phyloP scores from a whole-genome alignment of 2,888 invertebrate species.

The Thalpophila matura region DNA sequence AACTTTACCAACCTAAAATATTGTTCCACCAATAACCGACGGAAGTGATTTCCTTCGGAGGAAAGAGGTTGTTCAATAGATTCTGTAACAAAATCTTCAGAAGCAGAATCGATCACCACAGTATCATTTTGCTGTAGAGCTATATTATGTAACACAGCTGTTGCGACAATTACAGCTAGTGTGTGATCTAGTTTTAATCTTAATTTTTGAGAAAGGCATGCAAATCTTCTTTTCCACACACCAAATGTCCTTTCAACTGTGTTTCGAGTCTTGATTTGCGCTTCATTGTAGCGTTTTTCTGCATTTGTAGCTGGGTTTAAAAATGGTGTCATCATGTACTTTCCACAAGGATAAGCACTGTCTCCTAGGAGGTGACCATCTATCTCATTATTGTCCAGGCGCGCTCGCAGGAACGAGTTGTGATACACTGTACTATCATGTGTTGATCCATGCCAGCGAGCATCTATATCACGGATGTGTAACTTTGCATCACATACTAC shows the following conservation, averaged over 20 bases:
- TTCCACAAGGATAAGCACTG: constrained; percentile 26
- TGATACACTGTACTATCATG: constrained; percentile 26
- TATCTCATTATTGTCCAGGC: constrained; percentile 34
- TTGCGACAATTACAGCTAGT: too few species aligned
- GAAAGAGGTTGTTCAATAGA: background rate
- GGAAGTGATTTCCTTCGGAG: background rate
- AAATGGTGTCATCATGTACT: constrained; percentile 27
- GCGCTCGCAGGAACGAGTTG: constrained; percentile 17
- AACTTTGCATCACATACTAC: constrained; percentile 51
- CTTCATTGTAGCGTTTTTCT: constrained; percentile 43
- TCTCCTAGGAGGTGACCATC: constrained; percentile 31
- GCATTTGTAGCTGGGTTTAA: constrained; percentile 35
- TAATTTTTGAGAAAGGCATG: constrained; percentile 16
- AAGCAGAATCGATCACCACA: constrained; percentile 1
- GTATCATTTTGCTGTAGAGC: constrained; percentile 23
- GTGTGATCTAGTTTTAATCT: constrained; percentile 9
- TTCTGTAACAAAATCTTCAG: background rate
- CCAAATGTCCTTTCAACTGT: constrained; percentile 54
- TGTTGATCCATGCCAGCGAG: constrained; percentile 36
- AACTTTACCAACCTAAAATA: constrained; percentile 11
- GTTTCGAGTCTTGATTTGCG: constrained; percentile 50
- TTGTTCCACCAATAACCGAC: constrained; percentile 10
- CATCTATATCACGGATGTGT: constrained; percentile 38
- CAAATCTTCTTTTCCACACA: constrained; percentile 47
- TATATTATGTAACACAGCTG: constrained; percentile 21